Base-by-base conservation (phyloP, 2,888 invertebrate species). In the Monopis laevigella region DNA sequence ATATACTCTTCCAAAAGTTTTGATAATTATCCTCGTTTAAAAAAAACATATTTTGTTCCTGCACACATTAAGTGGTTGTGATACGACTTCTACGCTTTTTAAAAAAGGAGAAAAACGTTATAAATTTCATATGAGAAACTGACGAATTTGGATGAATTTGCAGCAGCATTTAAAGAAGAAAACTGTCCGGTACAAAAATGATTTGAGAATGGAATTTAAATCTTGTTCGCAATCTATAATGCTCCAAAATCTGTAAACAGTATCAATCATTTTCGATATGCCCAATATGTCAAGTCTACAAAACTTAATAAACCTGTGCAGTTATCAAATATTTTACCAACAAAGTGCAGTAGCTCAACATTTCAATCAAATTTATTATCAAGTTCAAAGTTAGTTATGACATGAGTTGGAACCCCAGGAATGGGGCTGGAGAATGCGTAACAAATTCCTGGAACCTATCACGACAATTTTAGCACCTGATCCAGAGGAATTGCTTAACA, bases 241-340 rank as follows among this genome's bases (percentile, higher is more conserved):
- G 54, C 52, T 57, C 51, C 53, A 43, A 54, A 54, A 54, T 45
- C 48, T 48, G n/a, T n/a, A n/a, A 44, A 47, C 36, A 47, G 46
- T 45, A 41, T 48, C 43, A 46, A 48, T 46, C 48, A 45, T 48
- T 43, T 44, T 45, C 48, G 45, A 43, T 48, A 47, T 43, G 46
- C 41, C 36, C 51, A 54, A 44, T 57, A 48, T 48, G 44, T 51
- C 46, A 53, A 54, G 45, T 56, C 47, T 43, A 54, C 54, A 50
- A 58, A 51, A 49, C 51, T 54, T 21, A 51, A 54, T 50, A 56
- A 51, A 56, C 53, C 55, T 52, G 54, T 59, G 45, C 51, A 57
- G 46, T 48, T 59, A 45, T 53, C 52, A 41, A 43, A 34, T 44
- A 44, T 59, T 54, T 57, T 55, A 53, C 58, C 57, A 50, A 59